These are phyloP conservation scores for Poeciliopsis turneri DNA, from an alignment of 2,797 vertebrate genomes.

Conservation along the genomic window DNA sequence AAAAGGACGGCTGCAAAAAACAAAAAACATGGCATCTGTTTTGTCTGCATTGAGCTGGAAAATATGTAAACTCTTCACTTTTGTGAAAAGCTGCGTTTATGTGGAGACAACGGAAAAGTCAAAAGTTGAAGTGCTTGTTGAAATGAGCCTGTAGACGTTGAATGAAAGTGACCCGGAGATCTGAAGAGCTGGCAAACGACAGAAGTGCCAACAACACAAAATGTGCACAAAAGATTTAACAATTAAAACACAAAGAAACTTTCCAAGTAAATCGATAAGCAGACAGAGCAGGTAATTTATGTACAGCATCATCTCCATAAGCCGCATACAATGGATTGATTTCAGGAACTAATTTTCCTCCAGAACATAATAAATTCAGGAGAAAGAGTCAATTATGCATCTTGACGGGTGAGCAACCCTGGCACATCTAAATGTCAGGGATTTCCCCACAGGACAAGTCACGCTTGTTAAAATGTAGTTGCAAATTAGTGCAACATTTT, in stretches of 20 bases:
- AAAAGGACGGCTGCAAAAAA: not conserved
- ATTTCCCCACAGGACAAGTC: constrained; percentile 43
- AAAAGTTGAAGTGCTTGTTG: not conserved
- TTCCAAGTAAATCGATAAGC: not conserved
- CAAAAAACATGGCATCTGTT: not conserved
- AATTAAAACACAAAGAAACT: not conserved
- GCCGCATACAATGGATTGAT: not conserved
- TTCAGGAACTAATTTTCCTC: constrained; percentile 5
- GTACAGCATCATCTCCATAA: not conserved
- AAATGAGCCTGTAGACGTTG: not conserved
- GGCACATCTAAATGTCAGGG: constrained; percentile 58
- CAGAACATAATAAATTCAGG: constrained; percentile 18
- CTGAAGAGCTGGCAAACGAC: not conserved
- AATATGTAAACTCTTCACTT: not conserved
- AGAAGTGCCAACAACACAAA: not conserved
- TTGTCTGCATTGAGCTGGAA: not conserved
- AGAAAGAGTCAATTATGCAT: constrained; percentile 37
- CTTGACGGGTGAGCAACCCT: constrained; percentile 37
- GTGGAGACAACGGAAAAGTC: not conserved
- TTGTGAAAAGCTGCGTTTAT: not conserved
- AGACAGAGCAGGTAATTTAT: not conserved
- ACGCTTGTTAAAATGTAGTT: constrained; percentile 45
- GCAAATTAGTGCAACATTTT: constrained; percentile 48
- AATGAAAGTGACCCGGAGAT: not conserved
- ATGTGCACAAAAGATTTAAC: not conserved